Evolutionary conservation across 2,888 invertebrate genomes (phyloP), one percentile per base, ranked within the genome.

Genomic region (Torymus texanus): DNA sequence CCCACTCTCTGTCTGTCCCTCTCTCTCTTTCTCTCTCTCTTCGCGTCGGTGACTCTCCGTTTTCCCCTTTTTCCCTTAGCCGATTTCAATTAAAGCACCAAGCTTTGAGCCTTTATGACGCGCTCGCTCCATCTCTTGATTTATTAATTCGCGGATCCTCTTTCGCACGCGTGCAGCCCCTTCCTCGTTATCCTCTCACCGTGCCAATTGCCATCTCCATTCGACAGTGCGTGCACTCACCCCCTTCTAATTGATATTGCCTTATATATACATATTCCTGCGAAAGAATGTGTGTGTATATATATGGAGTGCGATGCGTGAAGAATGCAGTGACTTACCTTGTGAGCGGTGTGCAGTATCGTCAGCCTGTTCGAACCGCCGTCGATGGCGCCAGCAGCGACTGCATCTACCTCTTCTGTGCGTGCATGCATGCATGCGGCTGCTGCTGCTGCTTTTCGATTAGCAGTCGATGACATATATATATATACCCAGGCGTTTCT

Each of bases 321-420:
- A 56, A 18, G 58, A 10, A 8, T 59, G 13, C 41, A 41, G 50
- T n/a, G 51, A 80, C 62, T 79, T 79, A 81, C 79, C 81, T n/a
- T 79, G 62, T 16, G 79, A 81, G 81, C 62, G 58, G 50, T 16
- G 79, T 79, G 81, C 62, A 62, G 50, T 51, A 29, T 24, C 29
- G 16, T 2, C 55, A 24, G 55, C 53, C 73, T 81, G 61, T 16
- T 13, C 21, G 18, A 0, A 12, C 21, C 12, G 55, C 79, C 79
- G 67, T 0, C 11, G 81, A 81, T 81, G 81, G 81, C 81, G 81
- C 79, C 77, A 73, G 76, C 29, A 50, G 53, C n/a, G 18, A 24
- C 51, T 71, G 67, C 51, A 16, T 51, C 24, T 18, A 24, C 50
- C 50, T 59, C 56, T 16, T 29, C 41, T 18, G 29, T 62, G 21